Evolutionary conservation across 2,888 invertebrate species (phyloP), one percentile per base, ranked within the genome.

Genomic region (Lordiphosa fenestrarum): DNA sequence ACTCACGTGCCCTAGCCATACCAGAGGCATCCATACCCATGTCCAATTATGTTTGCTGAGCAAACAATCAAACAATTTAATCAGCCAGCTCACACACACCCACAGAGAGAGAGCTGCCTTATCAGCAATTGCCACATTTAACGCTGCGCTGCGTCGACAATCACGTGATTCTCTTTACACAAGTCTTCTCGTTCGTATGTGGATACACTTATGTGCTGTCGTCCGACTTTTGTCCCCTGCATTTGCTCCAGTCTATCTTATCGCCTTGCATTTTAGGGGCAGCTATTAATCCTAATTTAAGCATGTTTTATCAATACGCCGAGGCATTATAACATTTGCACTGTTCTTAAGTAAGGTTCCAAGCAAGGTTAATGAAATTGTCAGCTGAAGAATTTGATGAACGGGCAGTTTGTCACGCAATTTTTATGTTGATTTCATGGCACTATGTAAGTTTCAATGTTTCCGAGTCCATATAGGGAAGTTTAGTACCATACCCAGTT

Each of bases 41-140:
- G 33, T 55, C 58, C 66, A 55, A 50, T 63, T 52, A 44, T 71
- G 64, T 68, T 73, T 75, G 63, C 30, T 55, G 61, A 57, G 65
- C 66, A 72, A 62, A 66, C 66, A 67, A 53, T 71, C 66, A 69
- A 74, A 66, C 71, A 74, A 70, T 81, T 69, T 78, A 81, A 78
- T 74, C 78, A 65, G 57, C 54, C 39, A 53, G 40, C 50, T 19
- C 23, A 40, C 23, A 15, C 15, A 15, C 15, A 1, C 15, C 1
- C 1, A 15, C 1, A 1, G 15, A 15, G 15, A 15, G 15, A 15
- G 15, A 15, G 33, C 49, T 35, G 37, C 47, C 70, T 65, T 76
- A 78, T 80, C 81, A 47, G 15, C 46, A 71, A 80, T 76, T 76
- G 71, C 76, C 73, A 62, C 73, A 63, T 52, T 53, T 13, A 56